A percentile compares a stretch with the other conserved stretches of the same genome.
These are phyloP conservation scores for Anoplius nigerrimus DNA, from an alignment of 2,888 invertebrate genomes.

Conservation along the genomic window DNA sequence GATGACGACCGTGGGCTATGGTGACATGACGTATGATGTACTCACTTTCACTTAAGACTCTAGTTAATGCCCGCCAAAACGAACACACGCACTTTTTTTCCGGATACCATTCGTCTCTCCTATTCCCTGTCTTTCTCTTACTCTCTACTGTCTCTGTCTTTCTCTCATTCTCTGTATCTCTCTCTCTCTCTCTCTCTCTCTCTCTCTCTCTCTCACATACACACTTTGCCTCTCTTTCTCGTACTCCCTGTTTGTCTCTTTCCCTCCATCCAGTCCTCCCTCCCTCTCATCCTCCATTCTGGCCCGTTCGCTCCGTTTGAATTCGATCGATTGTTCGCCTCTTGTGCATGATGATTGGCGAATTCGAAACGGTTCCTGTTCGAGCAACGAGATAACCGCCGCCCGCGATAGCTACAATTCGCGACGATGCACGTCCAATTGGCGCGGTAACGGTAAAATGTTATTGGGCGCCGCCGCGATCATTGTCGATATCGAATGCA, in stretches of 20 bases:
- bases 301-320: not conserved
- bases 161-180: constrained; percentile 8
- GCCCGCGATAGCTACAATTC: too few relatives aligned
- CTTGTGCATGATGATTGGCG: not conserved
- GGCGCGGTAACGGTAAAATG: too few relatives aligned
- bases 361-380: not conserved
- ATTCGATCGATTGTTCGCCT: not conserved
- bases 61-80: constrained; percentile 69
- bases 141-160: constrained; percentile 5
- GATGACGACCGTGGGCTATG: constrained; percentile 99
- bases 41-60: constrained; percentile 76
- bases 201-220: not conserved
- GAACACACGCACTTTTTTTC: constrained; percentile 42
- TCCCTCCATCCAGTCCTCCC: constrained; percentile 14
- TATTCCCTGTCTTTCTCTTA: not conserved
- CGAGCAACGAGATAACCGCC: too few relatives aligned
- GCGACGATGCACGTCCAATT: too few relatives aligned
- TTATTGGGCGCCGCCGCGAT: too few relatives aligned
- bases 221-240: constrained; percentile 6
- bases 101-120: constrained; percentile 5
- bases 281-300: constrained; percentile 11
- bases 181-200: not conserved
- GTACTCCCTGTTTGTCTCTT: not conserved
- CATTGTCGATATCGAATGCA: too few relatives aligned
- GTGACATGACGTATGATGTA: constrained; percentile 97